Evolutionary conservation across 2,113 vertebrate species (phyloP).

Genomic region (Oenanthe melanoleuca): DNA sequence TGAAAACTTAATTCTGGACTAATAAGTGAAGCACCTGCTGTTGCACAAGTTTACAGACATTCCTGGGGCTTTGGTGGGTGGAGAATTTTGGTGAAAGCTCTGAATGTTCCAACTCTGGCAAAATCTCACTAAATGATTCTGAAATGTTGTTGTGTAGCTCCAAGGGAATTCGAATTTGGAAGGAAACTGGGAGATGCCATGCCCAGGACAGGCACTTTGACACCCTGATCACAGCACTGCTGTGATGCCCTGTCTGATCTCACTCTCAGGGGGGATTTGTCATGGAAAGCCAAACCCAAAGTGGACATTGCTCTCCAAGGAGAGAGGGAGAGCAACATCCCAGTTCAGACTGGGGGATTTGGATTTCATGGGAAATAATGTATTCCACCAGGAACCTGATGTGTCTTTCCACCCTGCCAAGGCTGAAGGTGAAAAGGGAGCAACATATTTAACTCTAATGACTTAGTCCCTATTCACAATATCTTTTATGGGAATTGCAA

Average conservation of each 20-base stretch:
- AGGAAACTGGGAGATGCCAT: background rate
- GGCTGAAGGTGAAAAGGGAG: too few relatives aligned
- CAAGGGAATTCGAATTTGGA: background rate
- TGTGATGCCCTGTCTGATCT: too few relatives aligned
- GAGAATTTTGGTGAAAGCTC: background rate
- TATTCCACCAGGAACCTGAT: background rate
- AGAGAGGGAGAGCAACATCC: background rate
- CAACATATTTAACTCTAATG: too few relatives aligned
- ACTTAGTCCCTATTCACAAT: too few relatives aligned
- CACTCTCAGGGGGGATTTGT: accelerated
- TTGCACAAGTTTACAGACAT: background rate
- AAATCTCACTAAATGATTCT: background rate
- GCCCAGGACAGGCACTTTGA: background rate
- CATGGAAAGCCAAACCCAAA: background rate
- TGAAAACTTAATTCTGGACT: background rate
- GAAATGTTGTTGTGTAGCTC: background rate
- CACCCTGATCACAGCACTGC: too few relatives aligned
- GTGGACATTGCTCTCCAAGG: accelerated
- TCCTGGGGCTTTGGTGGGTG: background rate
- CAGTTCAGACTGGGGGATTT: accelerated
- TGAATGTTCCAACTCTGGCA: background rate
- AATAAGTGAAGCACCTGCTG: background rate
- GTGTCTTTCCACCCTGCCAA: background rate
- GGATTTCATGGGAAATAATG: background rate
- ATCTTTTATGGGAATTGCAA: too few relatives aligned